Evolutionary conservation across 2,113 vertebrate genomes (phyloP).

Genomic region (Meles meles): DNA sequence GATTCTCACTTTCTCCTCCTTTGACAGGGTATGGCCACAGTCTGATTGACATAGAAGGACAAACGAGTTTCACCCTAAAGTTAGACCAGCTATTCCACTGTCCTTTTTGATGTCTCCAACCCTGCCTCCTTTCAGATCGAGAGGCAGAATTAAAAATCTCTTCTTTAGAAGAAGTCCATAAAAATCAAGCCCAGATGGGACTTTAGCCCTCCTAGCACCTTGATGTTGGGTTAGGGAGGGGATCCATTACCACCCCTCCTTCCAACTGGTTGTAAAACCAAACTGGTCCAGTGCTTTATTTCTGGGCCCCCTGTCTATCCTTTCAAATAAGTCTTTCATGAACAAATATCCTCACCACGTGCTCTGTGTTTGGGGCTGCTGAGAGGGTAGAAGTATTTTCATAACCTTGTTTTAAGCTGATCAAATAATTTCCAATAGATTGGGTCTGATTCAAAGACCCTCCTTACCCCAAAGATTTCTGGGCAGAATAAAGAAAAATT

Average conservation of each 20-base stretch:
- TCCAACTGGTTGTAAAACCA: background rate
- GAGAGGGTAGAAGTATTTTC: background rate
- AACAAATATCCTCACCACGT: background rate
- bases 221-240: background rate
- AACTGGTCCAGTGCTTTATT: background rate
- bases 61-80: background rate
- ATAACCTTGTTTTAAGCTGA: constrained; percentile 13
- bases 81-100: background rate
- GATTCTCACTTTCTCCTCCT: background rate
- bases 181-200: constrained; percentile 5
- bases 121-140: background rate
- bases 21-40: background rate
- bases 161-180: constrained; percentile 23
- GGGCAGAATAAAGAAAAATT: background rate
- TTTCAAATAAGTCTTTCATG: background rate
- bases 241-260: background rate
- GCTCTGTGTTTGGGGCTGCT: background rate
- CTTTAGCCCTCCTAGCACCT: background rate
- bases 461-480: background rate
- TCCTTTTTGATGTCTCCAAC: background rate
- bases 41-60: background rate
- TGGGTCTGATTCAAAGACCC: background rate
- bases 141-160: constrained; percentile 38
- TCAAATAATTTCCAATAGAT: background rate
- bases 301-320: background rate